phyloP scores from a whole-genome alignment of 2,797 vertebrate genomes.

The Heliangelus exortis region DNA sequence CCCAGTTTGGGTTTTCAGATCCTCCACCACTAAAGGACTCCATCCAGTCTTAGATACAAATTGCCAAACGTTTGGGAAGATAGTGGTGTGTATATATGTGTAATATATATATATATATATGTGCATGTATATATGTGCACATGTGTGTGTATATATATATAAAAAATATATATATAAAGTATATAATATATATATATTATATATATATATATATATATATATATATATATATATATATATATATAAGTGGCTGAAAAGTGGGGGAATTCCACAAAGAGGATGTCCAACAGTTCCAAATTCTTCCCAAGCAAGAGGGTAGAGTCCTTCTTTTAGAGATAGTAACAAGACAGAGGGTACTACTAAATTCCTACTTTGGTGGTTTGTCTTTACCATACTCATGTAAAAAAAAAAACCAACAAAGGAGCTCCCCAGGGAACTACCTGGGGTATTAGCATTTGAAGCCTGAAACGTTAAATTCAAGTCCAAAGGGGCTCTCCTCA shows the following conservation, averaged over 20 bases:
- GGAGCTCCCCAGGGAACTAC: background rate
- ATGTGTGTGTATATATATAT: too few relatives aligned
- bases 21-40: background rate
- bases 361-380: background rate
- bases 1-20: background rate
- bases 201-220: too few relatives aligned
- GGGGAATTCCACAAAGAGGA: constrained; percentile 31
- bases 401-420: background rate
- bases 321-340: constrained; percentile 19
- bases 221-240: too few relatives aligned
- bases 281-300: constrained; percentile 31
- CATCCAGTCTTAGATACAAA: background rate
- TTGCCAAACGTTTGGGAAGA: background rate
- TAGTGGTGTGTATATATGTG: background rate
- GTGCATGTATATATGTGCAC: too few relatives aligned
- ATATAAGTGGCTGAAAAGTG: background rate
- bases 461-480: constrained; percentile 22
- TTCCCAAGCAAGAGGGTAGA: constrained; percentile 15
- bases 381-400: background rate
- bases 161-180: too few relatives aligned
- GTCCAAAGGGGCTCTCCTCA: constrained; percentile 23
- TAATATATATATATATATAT: too few relatives aligned
- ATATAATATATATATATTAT: too few relatives aligned
- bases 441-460: background rate
- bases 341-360: background rate